phyloP scores from a whole-genome alignment of 1,140 invertebrate species.

The Papilio dardanus region DNA sequence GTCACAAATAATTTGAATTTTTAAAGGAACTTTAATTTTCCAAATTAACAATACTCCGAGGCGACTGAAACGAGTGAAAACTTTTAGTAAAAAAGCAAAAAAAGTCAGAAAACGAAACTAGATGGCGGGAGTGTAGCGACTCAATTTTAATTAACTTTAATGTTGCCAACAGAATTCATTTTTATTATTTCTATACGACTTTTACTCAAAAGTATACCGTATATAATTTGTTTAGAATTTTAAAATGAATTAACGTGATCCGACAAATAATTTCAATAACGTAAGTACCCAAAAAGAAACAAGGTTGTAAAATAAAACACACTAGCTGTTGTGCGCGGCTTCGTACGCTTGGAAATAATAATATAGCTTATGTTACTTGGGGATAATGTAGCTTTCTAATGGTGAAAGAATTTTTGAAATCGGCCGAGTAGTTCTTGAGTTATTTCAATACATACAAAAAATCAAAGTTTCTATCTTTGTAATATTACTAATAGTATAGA shows the following conservation, averaged over 20 bases:
- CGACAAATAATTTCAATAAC: not conserved
- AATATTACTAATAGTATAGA: too few relatives aligned
- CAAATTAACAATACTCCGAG: not conserved
- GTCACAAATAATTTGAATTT: not conserved
- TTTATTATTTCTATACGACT: not conserved
- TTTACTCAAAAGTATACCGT: not conserved
- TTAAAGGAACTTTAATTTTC: not conserved
- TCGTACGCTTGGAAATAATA: too few relatives aligned
- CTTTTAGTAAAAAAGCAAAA: constrained; percentile 7
- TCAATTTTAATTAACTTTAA: constrained; percentile 12
- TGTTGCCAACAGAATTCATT: not conserved
- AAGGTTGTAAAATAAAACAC: too few relatives aligned
- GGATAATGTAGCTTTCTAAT: too few relatives aligned
- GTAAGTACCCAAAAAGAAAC: not conserved
- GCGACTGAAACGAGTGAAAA: not conserved
- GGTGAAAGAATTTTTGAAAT: too few relatives aligned
- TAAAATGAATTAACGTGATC: not conserved
- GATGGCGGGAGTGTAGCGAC: not conserved
- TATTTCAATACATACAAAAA: too few relatives aligned
- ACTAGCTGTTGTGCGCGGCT: too few relatives aligned
- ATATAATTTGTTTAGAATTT: not conserved
- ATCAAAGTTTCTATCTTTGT: too few relatives aligned
- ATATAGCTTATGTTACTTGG: too few relatives aligned
- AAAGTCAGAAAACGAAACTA: not conserved
- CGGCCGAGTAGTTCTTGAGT: too few relatives aligned